These are phyloP conservation scores for Struthio camelus DNA, from an alignment of 2,113 vertebrate genomes.

Conservation along the genomic window DNA sequence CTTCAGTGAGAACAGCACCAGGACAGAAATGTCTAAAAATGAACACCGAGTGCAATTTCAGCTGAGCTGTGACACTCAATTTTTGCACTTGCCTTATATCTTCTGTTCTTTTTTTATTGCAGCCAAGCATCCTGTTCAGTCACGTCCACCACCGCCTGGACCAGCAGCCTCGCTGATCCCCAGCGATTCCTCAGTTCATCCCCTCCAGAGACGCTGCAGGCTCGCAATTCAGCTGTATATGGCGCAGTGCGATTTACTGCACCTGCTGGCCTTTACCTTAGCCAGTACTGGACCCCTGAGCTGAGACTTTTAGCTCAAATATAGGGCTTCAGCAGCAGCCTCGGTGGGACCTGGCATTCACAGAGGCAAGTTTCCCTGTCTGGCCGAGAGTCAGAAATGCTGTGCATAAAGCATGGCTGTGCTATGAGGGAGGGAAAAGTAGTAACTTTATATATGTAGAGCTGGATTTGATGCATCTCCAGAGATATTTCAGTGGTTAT, in stretches of 20 bases:
- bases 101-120: neutral
- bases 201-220: neutral
- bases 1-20: neutral
- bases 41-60: neutral
- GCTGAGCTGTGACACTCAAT: neutral
- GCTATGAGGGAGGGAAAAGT: neutral
- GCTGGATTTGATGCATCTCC: neutral
- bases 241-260: neutral
- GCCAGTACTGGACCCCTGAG: neutral
- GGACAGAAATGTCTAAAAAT: neutral
- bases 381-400: fast-evolving
- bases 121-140: neutral
- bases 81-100: neutral
- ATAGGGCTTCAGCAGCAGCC: neutral
- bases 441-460: neutral
- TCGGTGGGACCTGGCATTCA: neutral
- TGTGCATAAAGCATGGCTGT: neutral
- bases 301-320: neutral
- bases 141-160: fast-evolving
- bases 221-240: neutral
- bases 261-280: neutral
- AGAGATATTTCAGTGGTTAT: neutral
- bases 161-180: fast-evolving
- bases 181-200: neutral
- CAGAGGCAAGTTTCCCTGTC: neutral